Evolutionary conservation across 2,113 vertebrate genomes (phyloP), one percentile per base, ranked within the genome.

Genomic region (Epinephelus lanceolatus): DNA sequence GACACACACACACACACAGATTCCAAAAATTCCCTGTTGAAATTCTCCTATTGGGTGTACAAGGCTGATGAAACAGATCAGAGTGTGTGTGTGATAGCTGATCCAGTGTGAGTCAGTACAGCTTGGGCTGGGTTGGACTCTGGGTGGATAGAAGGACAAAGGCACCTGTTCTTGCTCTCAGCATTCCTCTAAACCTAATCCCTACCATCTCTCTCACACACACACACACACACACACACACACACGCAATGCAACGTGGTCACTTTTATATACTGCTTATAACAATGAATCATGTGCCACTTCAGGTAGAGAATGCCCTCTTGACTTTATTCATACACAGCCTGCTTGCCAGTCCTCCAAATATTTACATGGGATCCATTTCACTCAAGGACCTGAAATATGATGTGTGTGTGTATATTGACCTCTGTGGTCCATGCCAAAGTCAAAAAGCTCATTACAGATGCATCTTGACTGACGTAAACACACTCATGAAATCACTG

Each of bases 121-220:
- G 70, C 86, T 90, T 81, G 55, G 83, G 55, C 86, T 69, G 68
- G 71, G 84, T 78, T 85, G 57, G 76, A 83, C 77, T 85, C 66
- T 19, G 77, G 71, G 81, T 84, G 74, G 82, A 76, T 59, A 70
- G 85, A 89, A 89, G 89, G 90, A 92, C 91, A 94, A 93, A 91
- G 88, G 81, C 92, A 93, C 84, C 84, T 90, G 91, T 93, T 94
- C 89, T 94, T 90, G 90, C 85, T 92, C 88, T 85, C 80, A 81
- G 81, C 91, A 92, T 92, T 92, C 91, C 89, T 91, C 71, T 80
- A 47, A 86, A 86, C 88, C 85, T 90, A 92, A 91, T 90, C 91
- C 90, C 49, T 47, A 68, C 40, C 74, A 62, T 86, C 47, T 63
- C 62, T 45, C 53, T 45, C 76, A 21, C 78, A 15, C 59, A 40